Base-by-base conservation (phyloP, 2,888 invertebrate genomes). In the Habroteleia sp. region DNA sequence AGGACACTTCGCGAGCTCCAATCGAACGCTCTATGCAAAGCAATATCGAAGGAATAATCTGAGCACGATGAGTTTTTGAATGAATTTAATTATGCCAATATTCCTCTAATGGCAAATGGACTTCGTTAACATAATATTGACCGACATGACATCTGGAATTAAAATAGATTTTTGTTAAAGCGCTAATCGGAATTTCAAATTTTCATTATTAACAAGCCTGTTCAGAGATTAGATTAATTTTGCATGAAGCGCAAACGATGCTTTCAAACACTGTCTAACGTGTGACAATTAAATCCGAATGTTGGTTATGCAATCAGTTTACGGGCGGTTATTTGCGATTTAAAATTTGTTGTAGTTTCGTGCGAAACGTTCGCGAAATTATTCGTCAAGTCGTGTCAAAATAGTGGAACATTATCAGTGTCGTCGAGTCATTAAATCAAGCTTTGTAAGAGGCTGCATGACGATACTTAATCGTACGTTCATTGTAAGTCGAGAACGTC, bases 401-500 rank as follows among this genome's bases (percentile, higher is more conserved):
- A 37, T 14, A 33, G 41, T 37, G 39, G 25, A 65, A 73, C 73
- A 60, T 58, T 58, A 50, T 65, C 68, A 58, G 58, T 54, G 58
- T 62, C 65, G 63, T 63, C 27, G 31, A 60, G 65, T 63, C 60
- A 65, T 71, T 75, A 71, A 71, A 75, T 75, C 71, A 66, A 48
- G 39, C 66, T 75, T 66, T 65, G 71, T 54, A 62, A 72, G 71
- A 66, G 66, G 72, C 63, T 56, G 54, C 71, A 54, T 54, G 71
- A 48, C 75, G 60, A 71, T 75, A 66, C 66, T 75, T 71, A 71
- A 75, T 71, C 65, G 50, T 71, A 54, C 60, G 48, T 62, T 75
- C 71, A 75, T 71, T 71, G 65, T 66, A 71, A 75, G 74, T 74
- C 42, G 62, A 68, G 68, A 62, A 68, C 60, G 75, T 75, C 65